These are phyloP conservation scores for Cyprinodon diabolis DNA, from an alignment of 2,797 vertebrate species.

Conservation along the genomic window DNA sequence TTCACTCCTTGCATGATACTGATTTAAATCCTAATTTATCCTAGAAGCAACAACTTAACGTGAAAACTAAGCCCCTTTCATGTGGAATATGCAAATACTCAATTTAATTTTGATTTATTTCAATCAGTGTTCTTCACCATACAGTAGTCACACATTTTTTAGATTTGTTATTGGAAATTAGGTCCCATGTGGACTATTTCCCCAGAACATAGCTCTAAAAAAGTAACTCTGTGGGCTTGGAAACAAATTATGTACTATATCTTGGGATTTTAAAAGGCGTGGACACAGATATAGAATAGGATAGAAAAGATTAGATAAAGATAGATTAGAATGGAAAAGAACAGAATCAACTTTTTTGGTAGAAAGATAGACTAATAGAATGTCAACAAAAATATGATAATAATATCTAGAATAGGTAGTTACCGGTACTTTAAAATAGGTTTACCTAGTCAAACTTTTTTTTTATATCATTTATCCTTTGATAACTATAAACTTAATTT, in stretches of 20 bases:
- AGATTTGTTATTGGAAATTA: background rate
- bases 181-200: background rate
- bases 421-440: no score
- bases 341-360: no score
- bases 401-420: no score
- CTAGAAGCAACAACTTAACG: background rate
- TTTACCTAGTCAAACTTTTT: no score
- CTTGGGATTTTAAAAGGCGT: conserved; percentile 4
- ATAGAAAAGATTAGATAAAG: no score
- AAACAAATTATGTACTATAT: background rate
- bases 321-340: background rate
- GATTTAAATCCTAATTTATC: background rate
- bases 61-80: background rate
- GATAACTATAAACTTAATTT: background rate
- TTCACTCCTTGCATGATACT: background rate
- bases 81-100: background rate
- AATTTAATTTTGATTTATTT: background rate
- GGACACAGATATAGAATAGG: background rate
- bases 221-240: conserved; percentile 1
- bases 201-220: background rate
- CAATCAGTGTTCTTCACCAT: background rate
- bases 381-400: no score
- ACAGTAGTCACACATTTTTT: background rate
- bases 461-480: no score
- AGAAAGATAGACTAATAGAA: no score